Evolutionary conservation across 2,888 invertebrate species (phyloP).

Genomic region (Melolontha melolontha): DNA sequence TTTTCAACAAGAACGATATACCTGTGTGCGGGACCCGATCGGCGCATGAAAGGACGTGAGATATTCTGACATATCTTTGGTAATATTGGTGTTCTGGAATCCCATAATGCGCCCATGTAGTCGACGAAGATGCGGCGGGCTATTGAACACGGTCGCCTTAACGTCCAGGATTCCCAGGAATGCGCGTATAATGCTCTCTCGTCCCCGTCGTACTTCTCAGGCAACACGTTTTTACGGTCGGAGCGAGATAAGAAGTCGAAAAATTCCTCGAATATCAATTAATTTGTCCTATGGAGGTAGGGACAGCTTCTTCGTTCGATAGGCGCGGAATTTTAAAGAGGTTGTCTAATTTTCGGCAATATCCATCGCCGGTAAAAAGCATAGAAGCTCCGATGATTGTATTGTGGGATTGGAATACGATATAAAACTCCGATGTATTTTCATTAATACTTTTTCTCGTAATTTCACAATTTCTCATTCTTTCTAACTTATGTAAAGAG

Average conservation of each 20-base stretch:
- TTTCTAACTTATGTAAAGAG: no score
- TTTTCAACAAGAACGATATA: constrained; percentile 3
- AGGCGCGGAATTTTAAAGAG: constrained; percentile 25
- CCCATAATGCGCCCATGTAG: constrained; percentile 61
- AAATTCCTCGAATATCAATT: constrained; percentile 38
- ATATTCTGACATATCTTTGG: constrained; percentile 54
- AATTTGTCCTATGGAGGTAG: constrained; percentile 12
- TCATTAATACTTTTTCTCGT: no score
- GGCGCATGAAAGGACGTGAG: constrained; percentile 34
- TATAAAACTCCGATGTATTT: no score
- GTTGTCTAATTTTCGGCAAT: constrained; percentile 15
- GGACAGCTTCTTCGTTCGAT: constrained; percentile 20
- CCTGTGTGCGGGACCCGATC: neutral
- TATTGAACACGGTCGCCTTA: constrained; percentile 32
- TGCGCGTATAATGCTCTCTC: constrained; percentile 27
- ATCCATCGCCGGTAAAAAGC: no score
- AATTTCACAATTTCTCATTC: no score
- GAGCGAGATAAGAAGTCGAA: constrained; percentile 14
- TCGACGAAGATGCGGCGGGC: constrained; percentile 49
- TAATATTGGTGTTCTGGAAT: constrained; percentile 65
- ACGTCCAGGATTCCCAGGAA: constrained; percentile 29
- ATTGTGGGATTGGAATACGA: neutral
- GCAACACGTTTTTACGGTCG: constrained; percentile 21
- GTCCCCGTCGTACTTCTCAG: neutral
- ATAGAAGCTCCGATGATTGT: neutral